Base-by-base conservation (phyloP, 2,113 vertebrate genomes). In the Chlamydotis undulata region DNA sequence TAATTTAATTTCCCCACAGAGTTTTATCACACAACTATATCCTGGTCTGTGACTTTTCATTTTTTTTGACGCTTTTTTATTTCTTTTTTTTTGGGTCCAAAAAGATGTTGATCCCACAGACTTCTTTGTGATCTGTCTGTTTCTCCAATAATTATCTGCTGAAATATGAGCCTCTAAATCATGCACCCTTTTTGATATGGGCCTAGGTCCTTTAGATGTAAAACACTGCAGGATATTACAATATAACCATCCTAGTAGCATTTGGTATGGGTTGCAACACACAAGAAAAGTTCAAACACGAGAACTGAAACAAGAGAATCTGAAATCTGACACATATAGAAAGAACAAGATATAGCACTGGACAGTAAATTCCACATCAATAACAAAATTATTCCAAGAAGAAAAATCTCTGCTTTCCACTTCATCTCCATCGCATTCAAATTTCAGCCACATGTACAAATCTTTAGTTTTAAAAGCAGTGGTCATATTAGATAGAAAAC, bases 211-310 rank as follows among this genome's bases (percentile, higher is more conserved):
- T 82, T 87, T 41, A 89, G 28, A 83, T 28, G 31, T 70, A 45
- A 94, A 93, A 68, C 19, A 77, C 2, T 37, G 64, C 53, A 93
- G 56, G 43, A 45, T 83, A 93, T 50, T 87, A 56, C 41, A 69
- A 50, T 7, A 50, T 57, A 93, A 90, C 41, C 59, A 74, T 92
- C 45, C 67, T 56, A 78, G 79, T n/a, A 95, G 85, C 71, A 92
- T 83, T 94, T 93, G 63, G 71, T 45, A 83, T 28, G 26, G 41
- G 28, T 61, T 93, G 93, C 78, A 96, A 57, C 63, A 80, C 65
- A 79, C 17, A 83, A 56, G 64, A 89, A 39, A 93, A 89, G 84
- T 93, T 94, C 87, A 95, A 92, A 89, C 69, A 81, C 65, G 60
- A 82, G 49, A 60, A 64, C 33, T 89, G 75, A 92, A 94, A 94